Percentiles rank a stretch among this genome's conserved stretches.
phyloP scores from a whole-genome alignment of 2,888 invertebrate genomes.

The Aethes cnicana region DNA sequence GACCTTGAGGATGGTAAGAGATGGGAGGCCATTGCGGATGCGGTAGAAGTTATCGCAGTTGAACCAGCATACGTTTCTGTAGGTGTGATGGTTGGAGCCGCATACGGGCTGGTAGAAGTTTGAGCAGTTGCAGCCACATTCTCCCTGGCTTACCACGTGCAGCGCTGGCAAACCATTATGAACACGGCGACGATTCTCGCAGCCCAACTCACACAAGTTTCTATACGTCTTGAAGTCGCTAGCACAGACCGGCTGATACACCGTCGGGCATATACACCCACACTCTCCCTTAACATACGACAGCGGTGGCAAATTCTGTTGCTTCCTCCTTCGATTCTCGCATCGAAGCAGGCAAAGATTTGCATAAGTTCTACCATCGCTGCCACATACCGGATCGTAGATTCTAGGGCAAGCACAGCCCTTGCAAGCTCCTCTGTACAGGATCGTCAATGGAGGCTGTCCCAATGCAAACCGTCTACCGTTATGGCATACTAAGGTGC shows the following conservation, averaged over 20 bases:
- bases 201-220: slow-evolving; percentile 4
- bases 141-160: neutral
- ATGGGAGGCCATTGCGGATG: slow-evolving; percentile 4
- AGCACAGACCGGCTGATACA: slow-evolving; percentile 10
- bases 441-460: neutral
- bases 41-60: slow-evolving; percentile 16
- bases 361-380: slow-evolving; percentile 1
- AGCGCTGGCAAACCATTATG: slow-evolving; percentile 2
- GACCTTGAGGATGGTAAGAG: neutral
- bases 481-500: slow-evolving; percentile 6
- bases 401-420: slow-evolving; percentile 1
- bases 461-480: slow-evolving; percentile 7
- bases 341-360: slow-evolving; percentile 1
- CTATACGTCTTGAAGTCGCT: slow-evolving; percentile 8
- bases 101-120: slow-evolving; percentile 2
- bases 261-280: neutral
- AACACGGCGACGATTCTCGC: slow-evolving; percentile 3
- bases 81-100: slow-evolving; percentile 11
- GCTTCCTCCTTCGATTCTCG: slow-evolving; percentile 4
- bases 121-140: slow-evolving; percentile 6
- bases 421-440: slow-evolving; percentile 7
- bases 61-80: slow-evolving; percentile 16
- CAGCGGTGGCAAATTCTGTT: neutral
- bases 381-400: slow-evolving; percentile 11
- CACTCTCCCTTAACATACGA: slow-evolving; percentile 4